Percentiles rank a stretch among this genome's conserved stretches.
Conservation (phyloP, 2,113 vertebrate genomes). For the Perca schrenkii region DNA sequence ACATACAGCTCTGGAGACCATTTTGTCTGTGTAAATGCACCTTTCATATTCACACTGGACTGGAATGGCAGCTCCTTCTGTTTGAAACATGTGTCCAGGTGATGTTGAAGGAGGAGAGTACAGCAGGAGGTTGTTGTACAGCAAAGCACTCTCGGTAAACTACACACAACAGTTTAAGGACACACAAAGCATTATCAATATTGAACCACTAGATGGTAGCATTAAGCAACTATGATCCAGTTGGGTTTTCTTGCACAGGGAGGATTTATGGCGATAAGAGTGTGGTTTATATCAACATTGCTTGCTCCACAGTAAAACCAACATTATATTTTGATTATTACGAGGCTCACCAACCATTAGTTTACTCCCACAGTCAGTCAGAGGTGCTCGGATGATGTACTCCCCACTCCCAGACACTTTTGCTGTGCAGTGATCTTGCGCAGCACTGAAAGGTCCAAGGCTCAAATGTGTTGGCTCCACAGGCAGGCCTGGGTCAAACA, state of each 20-base stretch:
- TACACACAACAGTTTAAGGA: background rate
- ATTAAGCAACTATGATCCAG: background rate
- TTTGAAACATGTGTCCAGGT: background rate
- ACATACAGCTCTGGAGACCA: background rate
- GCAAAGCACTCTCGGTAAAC: constrained; percentile 10
- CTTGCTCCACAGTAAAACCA: background rate
- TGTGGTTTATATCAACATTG: background rate
- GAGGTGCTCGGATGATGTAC: constrained; percentile 32
- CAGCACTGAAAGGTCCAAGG: background rate
- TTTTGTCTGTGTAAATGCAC: constrained; percentile 6
- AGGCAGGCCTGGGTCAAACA: background rate
- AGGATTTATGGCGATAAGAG: background rate
- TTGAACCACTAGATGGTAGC: constrained; percentile 47
- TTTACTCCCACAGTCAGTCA: constrained; percentile 43
- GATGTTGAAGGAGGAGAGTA: constrained; percentile 7
- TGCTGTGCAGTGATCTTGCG: constrained; percentile 3
- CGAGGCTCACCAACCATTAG: constrained; percentile 32
- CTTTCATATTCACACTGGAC: constrained; percentile 33
- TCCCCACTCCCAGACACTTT: background rate
- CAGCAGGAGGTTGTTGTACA: constrained; percentile 50
- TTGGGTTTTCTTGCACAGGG: background rate
- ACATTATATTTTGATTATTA: background rate
- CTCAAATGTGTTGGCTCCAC: constrained; percentile 2
- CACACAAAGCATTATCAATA: background rate
- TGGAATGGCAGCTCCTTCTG: background rate